phyloP scores from a whole-genome alignment of 2,797 vertebrate genomes.

The Corythornis leucogaster region DNA sequence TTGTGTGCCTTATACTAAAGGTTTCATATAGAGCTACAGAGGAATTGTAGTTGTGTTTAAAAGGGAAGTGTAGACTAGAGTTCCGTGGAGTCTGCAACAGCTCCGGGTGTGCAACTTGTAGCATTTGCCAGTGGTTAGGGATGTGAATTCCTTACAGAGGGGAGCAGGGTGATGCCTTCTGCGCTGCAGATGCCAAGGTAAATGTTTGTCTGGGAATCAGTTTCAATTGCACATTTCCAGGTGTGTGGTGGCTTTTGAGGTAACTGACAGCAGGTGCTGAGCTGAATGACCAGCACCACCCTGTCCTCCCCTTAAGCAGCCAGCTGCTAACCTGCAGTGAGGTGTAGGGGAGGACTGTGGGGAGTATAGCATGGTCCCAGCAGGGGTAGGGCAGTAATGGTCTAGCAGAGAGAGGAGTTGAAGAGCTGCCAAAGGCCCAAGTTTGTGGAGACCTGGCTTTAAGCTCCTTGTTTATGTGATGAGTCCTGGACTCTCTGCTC shows the following conservation, averaged over 20 bases:
- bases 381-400: background rate
- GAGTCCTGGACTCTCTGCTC: background rate
- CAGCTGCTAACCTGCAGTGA: background rate
- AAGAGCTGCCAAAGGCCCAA: background rate
- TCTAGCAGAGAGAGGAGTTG: background rate
- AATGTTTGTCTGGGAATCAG: constrained; percentile 56
- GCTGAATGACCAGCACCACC: background rate
- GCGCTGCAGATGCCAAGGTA: constrained; percentile 19
- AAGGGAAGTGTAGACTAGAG: background rate
- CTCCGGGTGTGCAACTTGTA: constrained; percentile 47
- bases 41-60: background rate
- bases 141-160: constrained; percentile 55
- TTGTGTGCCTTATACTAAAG: background rate
- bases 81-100: background rate
- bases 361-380: background rate
- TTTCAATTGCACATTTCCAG: constrained; percentile 35
- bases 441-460: background rate
- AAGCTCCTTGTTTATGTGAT: background rate
- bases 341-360: background rate
- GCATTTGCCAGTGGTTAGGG: constrained; percentile 26
- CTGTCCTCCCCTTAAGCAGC: background rate
- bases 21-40: background rate
- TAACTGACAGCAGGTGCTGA: constrained; percentile 12
- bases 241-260: background rate
- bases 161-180: background rate